Evolutionary conservation across 2,797 vertebrate species (phyloP), one percentile per base, ranked within the genome.

Genomic region (Sebastes steindachneri): DNA sequence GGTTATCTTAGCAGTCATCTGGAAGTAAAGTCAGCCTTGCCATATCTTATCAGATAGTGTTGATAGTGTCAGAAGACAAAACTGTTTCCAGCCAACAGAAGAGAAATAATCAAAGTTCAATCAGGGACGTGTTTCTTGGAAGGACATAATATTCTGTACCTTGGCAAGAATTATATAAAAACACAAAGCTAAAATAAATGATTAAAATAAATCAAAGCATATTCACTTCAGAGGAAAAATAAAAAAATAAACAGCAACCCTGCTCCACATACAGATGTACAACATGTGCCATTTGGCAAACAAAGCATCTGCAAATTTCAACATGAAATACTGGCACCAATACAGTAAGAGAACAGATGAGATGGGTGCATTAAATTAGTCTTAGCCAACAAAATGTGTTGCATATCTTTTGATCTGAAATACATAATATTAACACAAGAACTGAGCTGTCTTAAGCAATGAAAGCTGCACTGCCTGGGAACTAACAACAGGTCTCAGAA

Each of bases 401-500:
- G 12, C 28, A 26, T 21, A 45, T 2, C 9, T 25, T 68, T 53
- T 70, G 11, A 79, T 26, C 54, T 54, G 26, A 51, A n/a, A 75
- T 28, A 63, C 66, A 31, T 15, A 15, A 54, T 26, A 33, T 23
- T 19, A 55, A 71, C 11, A 51, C 3, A 29, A 28, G 17, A n/a
- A 21, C 21, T 62, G 14, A 67, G 51, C 31, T 53, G 59, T 28
- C n/a, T 59, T 7, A 45, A 17, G 59, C 17, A 60, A 66, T 55
- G 11, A 60, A 26, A 1, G 17, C n/a, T 25, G 12, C n/a, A 41
- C 25, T 14, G 17, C 29, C 28, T 58, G 10, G 21, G 26, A 63
- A 41, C 48, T 53, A 10, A 63, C 45, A 23, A 60, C 63, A 55
- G 54, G n/a, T 85, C 78, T 81, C 9, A 78, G 77, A 62, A 7